phyloP scores from a whole-genome alignment of 1,140 invertebrate genomes.

The Centruroides sculpturatus region DNA sequence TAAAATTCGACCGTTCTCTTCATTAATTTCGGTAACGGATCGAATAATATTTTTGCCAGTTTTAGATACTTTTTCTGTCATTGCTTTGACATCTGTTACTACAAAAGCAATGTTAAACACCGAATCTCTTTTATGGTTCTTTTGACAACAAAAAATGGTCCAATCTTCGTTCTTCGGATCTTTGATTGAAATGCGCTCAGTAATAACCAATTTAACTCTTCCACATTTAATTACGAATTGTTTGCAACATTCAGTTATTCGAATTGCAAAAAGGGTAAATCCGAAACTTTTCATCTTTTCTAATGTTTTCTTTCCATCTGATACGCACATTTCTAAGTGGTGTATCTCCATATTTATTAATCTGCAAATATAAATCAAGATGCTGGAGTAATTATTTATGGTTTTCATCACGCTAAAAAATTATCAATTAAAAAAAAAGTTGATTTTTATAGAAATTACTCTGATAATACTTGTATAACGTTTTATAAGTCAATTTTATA shows the following conservation, averaged over 20 bases:
- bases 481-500: too few species aligned
- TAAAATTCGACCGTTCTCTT: conserved; percentile 26
- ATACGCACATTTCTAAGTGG: conserved; percentile 34
- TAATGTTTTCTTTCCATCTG: conserved; percentile 21
- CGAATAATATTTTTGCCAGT: conserved; percentile 23
- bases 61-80: conserved; percentile 20
- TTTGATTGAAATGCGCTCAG: conserved; percentile 17
- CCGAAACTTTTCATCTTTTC: conserved; percentile 25
- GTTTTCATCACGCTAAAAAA: too few species aligned
- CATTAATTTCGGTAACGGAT: conserved; percentile 19
- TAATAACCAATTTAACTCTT: conserved; percentile 29
- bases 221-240: conserved; percentile 30
- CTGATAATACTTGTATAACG: too few species aligned
- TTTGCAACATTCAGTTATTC: conserved; percentile 20
- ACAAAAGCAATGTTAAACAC: conserved; percentile 36
- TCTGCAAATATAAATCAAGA: too few species aligned
- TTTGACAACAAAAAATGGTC: conserved; percentile 23
- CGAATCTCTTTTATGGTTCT: conserved; percentile 25
- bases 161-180: conserved; percentile 15
- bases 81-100: conserved; percentile 28
- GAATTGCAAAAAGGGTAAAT: conserved; percentile 24
- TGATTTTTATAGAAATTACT: too few species aligned
- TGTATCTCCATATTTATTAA: conserved; percentile 22
- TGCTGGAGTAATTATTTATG: too few species aligned
- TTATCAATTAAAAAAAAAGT: too few species aligned